These are phyloP conservation scores for Sebastes vulpes DNA, from an alignment of 2,797 vertebrate genomes.

Conservation along the genomic window DNA sequence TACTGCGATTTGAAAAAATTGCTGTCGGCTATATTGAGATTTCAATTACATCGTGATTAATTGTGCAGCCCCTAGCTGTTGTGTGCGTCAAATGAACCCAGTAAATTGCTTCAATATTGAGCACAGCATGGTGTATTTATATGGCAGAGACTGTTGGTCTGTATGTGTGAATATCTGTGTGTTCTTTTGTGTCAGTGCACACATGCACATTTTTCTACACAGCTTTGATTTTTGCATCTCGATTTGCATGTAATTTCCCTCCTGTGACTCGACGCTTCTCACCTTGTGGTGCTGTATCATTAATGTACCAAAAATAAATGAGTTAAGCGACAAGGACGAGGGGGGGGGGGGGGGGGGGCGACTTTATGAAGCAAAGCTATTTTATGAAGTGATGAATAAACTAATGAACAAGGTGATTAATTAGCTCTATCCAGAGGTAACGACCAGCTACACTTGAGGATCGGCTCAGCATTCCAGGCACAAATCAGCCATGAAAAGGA, in stretches of 20 bases:
- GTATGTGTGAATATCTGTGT: background rate
- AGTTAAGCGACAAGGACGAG: background rate
- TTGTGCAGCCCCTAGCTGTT: background rate
- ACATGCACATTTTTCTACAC: background rate
- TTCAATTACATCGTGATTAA: too few species aligned
- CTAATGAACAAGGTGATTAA: constrained; percentile 51
- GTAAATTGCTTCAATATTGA: background rate
- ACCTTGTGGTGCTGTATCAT: background rate
- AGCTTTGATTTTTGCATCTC: constrained; percentile 22
- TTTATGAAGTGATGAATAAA: constrained; percentile 35
- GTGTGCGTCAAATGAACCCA: background rate
- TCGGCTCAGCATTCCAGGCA: background rate
- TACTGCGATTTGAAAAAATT: too few species aligned
- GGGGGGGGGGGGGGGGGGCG: background rate
- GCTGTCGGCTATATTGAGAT: too few species aligned
- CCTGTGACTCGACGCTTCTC: background rate
- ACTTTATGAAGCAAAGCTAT: background rate
- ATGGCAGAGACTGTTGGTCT: background rate
- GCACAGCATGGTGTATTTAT: background rate
- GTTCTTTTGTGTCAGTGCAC: background rate
- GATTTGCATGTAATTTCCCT: constrained; percentile 39
- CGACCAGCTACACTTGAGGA: background rate
- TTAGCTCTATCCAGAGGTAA: constrained; percentile 13
- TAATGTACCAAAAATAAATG: constrained; percentile 12
- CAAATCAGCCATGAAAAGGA: background rate